Evolutionary conservation across 2,113 vertebrate species (phyloP).

Genomic region (Taurulus bubalis): DNA sequence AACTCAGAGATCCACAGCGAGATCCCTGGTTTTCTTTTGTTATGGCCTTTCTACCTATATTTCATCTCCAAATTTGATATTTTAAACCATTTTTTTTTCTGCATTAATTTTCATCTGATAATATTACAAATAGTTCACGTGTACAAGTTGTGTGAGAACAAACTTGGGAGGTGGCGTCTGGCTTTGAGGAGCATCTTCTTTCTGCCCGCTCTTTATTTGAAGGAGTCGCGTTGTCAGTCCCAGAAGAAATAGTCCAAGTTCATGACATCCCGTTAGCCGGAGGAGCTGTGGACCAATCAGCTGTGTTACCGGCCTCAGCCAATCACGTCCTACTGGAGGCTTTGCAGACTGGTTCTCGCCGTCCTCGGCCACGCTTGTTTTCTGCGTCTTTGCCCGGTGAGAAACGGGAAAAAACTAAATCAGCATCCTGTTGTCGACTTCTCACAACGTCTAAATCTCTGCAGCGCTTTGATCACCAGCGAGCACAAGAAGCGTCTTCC

Average conservation of each 20-base stretch:
- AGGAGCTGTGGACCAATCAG: slow-evolving; percentile 49
- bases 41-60: slow-evolving; percentile 84
- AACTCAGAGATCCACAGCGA: slow-evolving; percentile 72
- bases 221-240: slow-evolving; percentile 47
- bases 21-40: slow-evolving; percentile 78
- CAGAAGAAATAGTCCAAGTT: slow-evolving; percentile 28
- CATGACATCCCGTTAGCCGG: slow-evolving; percentile 8
- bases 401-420: slow-evolving; percentile 26
- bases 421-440: slow-evolving; percentile 19
- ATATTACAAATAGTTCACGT: slow-evolving; percentile 60
- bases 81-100: slow-evolving; percentile 34
- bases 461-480: slow-evolving; percentile 1
- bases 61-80: slow-evolving; percentile 67
- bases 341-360: slow-evolving; percentile 58
- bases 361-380: slow-evolving; percentile 50
- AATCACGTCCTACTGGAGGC: slow-evolving; percentile 24
- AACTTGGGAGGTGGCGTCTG: slow-evolving; percentile 78
- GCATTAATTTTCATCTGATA: slow-evolving; percentile 22
- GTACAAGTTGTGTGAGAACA: slow-evolving; percentile 80
- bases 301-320: slow-evolving; percentile 51
- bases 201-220: slow-evolving; percentile 39
- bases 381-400: slow-evolving; percentile 35
- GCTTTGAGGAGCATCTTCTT: slow-evolving; percentile 31
- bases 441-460: slow-evolving; percentile 17
- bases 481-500: slow-evolving; percentile 15